These are phyloP conservation scores for Fissipunctia ypsillon DNA, from an alignment of 2,888 invertebrate species.

Conservation along the genomic window DNA sequence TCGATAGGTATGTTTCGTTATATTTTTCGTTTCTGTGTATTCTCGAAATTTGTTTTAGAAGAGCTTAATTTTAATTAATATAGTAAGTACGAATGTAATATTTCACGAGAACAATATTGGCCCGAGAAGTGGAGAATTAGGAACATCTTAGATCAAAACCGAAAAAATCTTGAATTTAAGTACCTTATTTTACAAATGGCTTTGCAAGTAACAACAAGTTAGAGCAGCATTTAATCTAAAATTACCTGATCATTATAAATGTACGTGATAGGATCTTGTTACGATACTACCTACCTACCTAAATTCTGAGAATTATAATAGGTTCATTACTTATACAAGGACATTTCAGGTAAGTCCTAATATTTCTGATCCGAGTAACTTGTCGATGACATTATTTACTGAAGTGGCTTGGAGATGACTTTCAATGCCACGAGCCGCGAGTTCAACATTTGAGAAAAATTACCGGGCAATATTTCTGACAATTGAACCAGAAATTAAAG, in stretches of 20 bases:
- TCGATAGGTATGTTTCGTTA: neutral
- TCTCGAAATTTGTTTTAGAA: neutral
- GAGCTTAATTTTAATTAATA: neutral
- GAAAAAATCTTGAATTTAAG: neutral
- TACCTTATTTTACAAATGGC: neutral
- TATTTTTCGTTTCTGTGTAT: neutral
- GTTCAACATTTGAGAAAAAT: neutral
- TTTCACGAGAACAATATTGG: neutral
- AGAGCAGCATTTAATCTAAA: neutral
- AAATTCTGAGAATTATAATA: neutral
- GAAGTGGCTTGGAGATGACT: constrained; percentile 6
- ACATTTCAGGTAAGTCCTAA: neutral
- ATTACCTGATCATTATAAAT: neutral
- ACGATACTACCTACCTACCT: neutral
- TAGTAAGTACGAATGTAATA: neutral
- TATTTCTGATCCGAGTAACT: neutral
- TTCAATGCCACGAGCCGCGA: neutral
- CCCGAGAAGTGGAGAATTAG: neutral
- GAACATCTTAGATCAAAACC: neutral
- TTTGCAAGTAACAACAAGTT: neutral
- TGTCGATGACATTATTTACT: constrained; percentile 20
- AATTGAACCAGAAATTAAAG: neutral
- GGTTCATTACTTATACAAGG: constrained; percentile 6
- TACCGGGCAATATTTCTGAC: neutral
- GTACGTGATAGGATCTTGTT: neutral